Evolutionary conservation across 1,140 invertebrate genomes (phyloP), one percentile per base, ranked within the genome.

Genomic region (Stegodyphus mimosarum): DNA sequence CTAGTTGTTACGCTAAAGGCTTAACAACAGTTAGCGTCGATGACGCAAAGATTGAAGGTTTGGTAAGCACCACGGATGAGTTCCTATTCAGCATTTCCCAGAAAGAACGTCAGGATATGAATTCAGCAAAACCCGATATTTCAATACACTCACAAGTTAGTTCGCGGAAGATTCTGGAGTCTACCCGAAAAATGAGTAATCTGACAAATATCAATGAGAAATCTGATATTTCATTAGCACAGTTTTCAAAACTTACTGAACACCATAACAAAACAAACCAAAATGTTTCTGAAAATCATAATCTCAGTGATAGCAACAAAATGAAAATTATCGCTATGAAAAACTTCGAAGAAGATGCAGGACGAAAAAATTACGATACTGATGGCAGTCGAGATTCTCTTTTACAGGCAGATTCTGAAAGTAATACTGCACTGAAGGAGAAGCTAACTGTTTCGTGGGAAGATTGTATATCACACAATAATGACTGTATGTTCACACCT

Each of bases 401-500:
- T 3, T 48, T n/a, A 7, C 64, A 66, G 2, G 73, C 52, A 70
- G 50, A 63, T n/a, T 15, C 17, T 6, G 64, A 72, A 64, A n/a
- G 18, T 6, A 74, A 84, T 17, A 49, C 49, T 0, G 51, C 48
- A 6, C 18, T 78, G 66, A 86, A 86, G 64, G 83, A 86, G 48
- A 86, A 86, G 52, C 55, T 86, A 13, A 86, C 74, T 9, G 83
- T 86, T 63, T 86, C 83, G 7, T 86, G 83, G 83, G 83, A 86
- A 78, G 83, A 86, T 13, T 78, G 81, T 60, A 49, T 76, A 17
- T 67, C 74, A 6, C 81, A 52, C 6, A 70, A 63, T 33, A 52
- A 15, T 52, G 72, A 84, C 7, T 50, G 13, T 7, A 55, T 64
- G 15, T 84, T 49, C 13, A 55, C 63, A 15, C 50, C 66, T 55